Percentiles rank a stretch among this genome's conserved stretches.
These are phyloP conservation scores for Arnoldichthys spilopterus DNA, from an alignment of 2,797 vertebrate species.

Conservation along the genomic window DNA sequence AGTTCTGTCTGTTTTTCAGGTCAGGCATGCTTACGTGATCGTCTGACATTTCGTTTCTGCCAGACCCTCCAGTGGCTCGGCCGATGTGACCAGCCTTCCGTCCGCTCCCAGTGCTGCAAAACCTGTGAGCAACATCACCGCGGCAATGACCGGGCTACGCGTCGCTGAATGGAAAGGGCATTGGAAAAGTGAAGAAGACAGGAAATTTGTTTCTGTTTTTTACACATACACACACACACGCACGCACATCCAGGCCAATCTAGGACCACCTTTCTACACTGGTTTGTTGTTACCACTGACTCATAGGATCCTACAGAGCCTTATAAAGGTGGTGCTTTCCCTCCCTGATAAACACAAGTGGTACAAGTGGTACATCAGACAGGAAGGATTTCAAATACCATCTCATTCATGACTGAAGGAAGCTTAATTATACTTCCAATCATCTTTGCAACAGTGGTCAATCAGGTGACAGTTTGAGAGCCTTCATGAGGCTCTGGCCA, in stretches of 20 bases:
- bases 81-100: slow-evolving; percentile 80
- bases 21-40: slow-evolving; percentile 85
- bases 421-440: not conserved
- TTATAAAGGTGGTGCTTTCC: not conserved
- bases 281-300: not conserved
- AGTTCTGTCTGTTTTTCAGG: slow-evolving; percentile 42
- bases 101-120: slow-evolving; percentile 86
- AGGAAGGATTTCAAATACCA: slow-evolving; percentile 2
- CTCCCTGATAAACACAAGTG: not conserved
- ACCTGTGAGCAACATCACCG: slow-evolving; percentile 76
- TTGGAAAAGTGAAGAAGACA: slow-evolving; percentile 11
- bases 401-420: not conserved
- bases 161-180: slow-evolving; percentile 44
- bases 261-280: not conserved
- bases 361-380: not conserved
- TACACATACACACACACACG: not conserved
- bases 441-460: not conserved
- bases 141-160: slow-evolving; percentile 57
- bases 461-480: not conserved
- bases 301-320: not conserved
- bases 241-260: slow-evolving; percentile 9
- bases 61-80: slow-evolving; percentile 85
- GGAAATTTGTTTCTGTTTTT: not conserved
- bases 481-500: not conserved
- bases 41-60: slow-evolving; percentile 84